phyloP scores from a whole-genome alignment of 2,888 invertebrate genomes.

The Drosophila neutralis region DNA sequence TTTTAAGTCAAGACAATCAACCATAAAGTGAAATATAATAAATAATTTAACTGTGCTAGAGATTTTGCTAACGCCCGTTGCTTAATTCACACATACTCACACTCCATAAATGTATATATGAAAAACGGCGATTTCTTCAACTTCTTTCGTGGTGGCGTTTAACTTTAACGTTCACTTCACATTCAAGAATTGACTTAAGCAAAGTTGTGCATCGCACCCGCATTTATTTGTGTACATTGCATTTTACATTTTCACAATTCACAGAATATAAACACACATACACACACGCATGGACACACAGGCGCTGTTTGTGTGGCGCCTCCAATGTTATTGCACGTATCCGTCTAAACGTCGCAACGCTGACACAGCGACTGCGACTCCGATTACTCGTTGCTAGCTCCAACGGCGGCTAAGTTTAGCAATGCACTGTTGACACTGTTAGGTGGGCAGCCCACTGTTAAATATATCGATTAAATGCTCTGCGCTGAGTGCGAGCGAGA shows the following conservation, averaged over 20 bases:
- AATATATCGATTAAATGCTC: constrained; percentile 67
- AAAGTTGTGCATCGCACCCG: constrained; percentile 10
- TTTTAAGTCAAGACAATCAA: background rate
- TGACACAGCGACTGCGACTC: constrained; percentile 53
- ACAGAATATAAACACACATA: constrained; percentile 29
- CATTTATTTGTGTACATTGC: constrained; percentile 31
- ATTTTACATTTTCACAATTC: constrained; percentile 37
- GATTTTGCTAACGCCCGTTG: constrained; percentile 38
- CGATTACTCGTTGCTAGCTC: constrained; percentile 52
- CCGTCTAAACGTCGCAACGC: constrained; percentile 51
- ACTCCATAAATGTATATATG: constrained; percentile 14
- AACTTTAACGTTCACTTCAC: background rate
- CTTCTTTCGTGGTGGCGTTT: background rate
- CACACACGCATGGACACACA: constrained; percentile 6
- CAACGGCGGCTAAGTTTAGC: constrained; percentile 45
- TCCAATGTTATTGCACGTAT: constrained; percentile 5
- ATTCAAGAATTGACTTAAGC: background rate
- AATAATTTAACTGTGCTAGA: background rate
- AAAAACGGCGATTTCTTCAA: background rate
- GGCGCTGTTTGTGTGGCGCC: constrained; percentile 9
- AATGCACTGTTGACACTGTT: constrained; percentile 54
- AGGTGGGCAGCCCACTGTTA: constrained; percentile 67
- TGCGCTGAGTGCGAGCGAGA: constrained; percentile 49
- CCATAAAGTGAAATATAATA: background rate
- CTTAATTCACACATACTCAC: constrained; percentile 41